These are phyloP conservation scores for Octodon degus DNA, from an alignment of 2,113 vertebrate species.

Conservation along the genomic window DNA sequence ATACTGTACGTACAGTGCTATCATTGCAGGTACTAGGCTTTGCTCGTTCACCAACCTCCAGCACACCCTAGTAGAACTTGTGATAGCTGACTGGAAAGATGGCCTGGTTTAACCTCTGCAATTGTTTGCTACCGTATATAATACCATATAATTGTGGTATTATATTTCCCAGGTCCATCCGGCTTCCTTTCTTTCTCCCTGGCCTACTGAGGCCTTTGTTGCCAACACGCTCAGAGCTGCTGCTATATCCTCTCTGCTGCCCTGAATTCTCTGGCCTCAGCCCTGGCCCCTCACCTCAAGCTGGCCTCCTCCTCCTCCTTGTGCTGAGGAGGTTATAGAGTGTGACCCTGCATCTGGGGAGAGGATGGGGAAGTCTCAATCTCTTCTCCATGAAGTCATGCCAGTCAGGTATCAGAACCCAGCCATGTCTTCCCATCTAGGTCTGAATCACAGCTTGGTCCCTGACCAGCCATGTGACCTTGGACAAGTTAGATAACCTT, in stretches of 20 bases:
- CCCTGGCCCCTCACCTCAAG: not conserved
- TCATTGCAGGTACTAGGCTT: conserved; percentile 99
- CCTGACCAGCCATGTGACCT: not conserved
- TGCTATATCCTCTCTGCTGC: not conserved
- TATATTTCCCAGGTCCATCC: conserved; percentile 99
- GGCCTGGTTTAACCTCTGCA: conserved; percentile 99
- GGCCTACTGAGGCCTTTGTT: conserved; percentile 77
- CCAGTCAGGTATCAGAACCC: not conserved
- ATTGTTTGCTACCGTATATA: conserved; percentile 99
- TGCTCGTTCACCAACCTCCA: conserved; percentile 98
- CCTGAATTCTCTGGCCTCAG: not conserved
- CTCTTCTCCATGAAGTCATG: not conserved
- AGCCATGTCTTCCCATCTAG: not conserved
- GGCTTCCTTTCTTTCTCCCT: conserved; percentile 88
- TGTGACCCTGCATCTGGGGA: not conserved
- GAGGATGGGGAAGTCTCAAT: not conserved
- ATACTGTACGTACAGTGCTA: conserved; percentile 98
- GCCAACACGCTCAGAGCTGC: conserved; percentile 27
- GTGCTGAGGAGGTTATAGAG: not conserved
- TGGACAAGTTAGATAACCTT: not conserved
- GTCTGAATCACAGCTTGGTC: not conserved
- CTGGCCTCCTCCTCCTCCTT: not conserved
- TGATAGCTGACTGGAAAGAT: conserved; percentile 99
- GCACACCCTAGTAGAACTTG: conserved; percentile 99
- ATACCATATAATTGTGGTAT: no score